Evolutionary conservation across 1,140 invertebrate species (phyloP).

Genomic region (Notospermus geniculatus): DNA sequence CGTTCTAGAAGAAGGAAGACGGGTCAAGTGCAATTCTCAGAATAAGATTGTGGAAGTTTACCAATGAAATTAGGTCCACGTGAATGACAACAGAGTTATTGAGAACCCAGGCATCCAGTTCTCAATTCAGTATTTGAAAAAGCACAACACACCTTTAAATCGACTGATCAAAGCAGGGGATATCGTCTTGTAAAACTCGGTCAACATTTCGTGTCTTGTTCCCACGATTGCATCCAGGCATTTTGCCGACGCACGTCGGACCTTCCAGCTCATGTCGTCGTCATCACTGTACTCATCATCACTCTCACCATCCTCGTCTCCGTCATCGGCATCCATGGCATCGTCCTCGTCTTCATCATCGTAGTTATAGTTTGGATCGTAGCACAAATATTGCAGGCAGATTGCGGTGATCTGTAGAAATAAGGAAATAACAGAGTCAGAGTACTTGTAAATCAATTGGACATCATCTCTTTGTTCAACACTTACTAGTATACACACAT

Average conservation of each 20-base stretch:
- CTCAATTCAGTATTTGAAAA: no score
- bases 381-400: conserved; percentile 89
- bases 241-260: conserved; percentile 90
- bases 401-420: conserved; percentile 83
- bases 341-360: conserved; percentile 71
- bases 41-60: no score
- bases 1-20: no score
- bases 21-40: no score
- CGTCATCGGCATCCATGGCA: conserved; percentile 67
- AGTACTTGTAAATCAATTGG: no score
- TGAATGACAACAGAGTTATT: no score
- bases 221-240: conserved; percentile 93
- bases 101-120: no score
- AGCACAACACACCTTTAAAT: conserved; percentile 74
- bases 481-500: no score
- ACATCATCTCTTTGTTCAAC: no score
- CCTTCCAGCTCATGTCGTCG: conserved; percentile 99
- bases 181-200: conserved; percentile 85
- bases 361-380: conserved; percentile 99
- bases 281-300: conserved; percentile 88
- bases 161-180: conserved; percentile 85
- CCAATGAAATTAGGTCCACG: no score
- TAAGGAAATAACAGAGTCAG: no score
- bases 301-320: conserved; percentile 71
- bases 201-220: conserved; percentile 84